These are phyloP conservation scores for Pseudomyrmex gracilis DNA, from an alignment of 1,140 invertebrate genomes.

Conservation along the genomic window DNA sequence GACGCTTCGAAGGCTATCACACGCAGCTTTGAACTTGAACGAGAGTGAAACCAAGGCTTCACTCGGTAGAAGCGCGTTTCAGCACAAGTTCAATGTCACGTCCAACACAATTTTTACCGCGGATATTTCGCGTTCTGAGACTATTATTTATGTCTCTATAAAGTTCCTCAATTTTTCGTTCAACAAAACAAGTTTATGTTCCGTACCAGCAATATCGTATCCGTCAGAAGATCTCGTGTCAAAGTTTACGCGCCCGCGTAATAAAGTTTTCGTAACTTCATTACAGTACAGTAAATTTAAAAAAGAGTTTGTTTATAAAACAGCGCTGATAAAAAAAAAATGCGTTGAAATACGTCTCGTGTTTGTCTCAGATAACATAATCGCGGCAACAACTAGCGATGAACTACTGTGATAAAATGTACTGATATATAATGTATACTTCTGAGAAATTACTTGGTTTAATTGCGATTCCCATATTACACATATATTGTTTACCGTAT, in stretches of 20 bases:
- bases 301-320: neutral
- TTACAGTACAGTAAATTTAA: neutral
- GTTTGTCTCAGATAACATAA: constrained; percentile 6
- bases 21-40: constrained; percentile 46
- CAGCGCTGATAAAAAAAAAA: neutral
- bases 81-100: constrained; percentile 41
- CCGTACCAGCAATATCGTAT: neutral
- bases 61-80: neutral
- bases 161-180: too few relatives aligned
- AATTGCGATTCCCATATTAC: too few relatives aligned
- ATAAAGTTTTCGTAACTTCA: neutral
- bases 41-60: constrained; percentile 47
- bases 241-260: neutral
- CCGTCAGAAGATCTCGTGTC: neutral
- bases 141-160: too few relatives aligned
- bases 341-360: neutral
- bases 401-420: neutral
- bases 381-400: neutral
- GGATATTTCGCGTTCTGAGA: neutral
- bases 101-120: neutral
- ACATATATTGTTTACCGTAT: too few relatives aligned
- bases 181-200: too few relatives aligned
- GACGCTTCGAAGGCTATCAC: constrained; percentile 23
- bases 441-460: too few relatives aligned
- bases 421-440: neutral